Base-by-base conservation (phyloP, 2,888 invertebrate genomes). In the Acleris literana region DNA sequence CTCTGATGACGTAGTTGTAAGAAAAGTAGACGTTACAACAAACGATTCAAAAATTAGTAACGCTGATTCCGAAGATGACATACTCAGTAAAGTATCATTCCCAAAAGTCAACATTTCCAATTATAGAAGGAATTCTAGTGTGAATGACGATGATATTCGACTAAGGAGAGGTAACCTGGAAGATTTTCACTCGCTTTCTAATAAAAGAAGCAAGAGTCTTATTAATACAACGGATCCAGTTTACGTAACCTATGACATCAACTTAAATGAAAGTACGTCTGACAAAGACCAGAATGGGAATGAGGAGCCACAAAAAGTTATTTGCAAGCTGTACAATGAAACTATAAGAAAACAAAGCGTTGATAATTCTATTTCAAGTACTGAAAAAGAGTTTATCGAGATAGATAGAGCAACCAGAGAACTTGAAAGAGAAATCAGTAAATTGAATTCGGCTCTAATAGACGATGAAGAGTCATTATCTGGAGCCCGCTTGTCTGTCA, bases 381-480 rank as follows among this genome's bases (percentile, higher is more conserved):
- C 89, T 17, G 91, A 90, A 77, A 92, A 86, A 70, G 92, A 93
- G 70, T 93, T 92, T 69, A 77, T 87, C 68, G 92, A 92, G 82
- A 93, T 93, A 55, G 91, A 91, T 70, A 89, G 82, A 76, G 92
- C 92, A 9, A 89, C 88, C 17, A 78, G 88, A 70, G 89, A 92
- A 71, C 82, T 90, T 5, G 91, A 93, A 75, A 86, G 88, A 71
- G 89, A 93, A 76, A 89, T 92, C 73, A 88, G 88, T 70, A 93
- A 91, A 75, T 72, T 92, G 18, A 93, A 93, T 71, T 85, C 88
- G 11, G 93, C 93, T 61, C 78, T 93, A 52, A 81, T 83, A 13
- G 90, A 90, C 68, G 93, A 93, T 5, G 89, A 90, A 57, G 77
- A 87, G 49, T 77, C 79, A 44, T 70, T 81, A 29, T 76, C 81